Evolutionary conservation across 2,113 vertebrate species (phyloP), one percentile per base, ranked within the genome.

Genomic region (Campylomormyrus numenius): DNA sequence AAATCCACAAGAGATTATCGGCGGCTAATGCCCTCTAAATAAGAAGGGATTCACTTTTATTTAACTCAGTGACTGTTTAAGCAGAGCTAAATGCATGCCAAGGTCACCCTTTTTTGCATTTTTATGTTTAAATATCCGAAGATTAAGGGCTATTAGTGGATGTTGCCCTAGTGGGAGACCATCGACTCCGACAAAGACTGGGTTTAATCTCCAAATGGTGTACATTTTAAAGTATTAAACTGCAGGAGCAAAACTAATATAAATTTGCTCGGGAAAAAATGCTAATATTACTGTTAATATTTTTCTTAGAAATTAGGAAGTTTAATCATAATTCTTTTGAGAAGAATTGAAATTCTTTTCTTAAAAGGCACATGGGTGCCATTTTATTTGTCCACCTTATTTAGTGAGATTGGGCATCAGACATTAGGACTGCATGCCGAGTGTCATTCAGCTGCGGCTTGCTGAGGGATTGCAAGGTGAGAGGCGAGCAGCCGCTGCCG

Each of bases 391-490:
- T 83, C 31, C 17, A 5, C 42, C n/a, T 84, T 24, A n/a, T n/a
- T 85, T 46, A 49, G 83, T 49, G 45, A 15, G 10, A 49, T 31
- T 50, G 45, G 19, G n/a, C 45, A n/a, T 15, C 2, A 10, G 24
- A 89, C n/a, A 53, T 92, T 84, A 46, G 6, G 42, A 50, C 11
- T 91, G 92, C 89, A 88, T 86, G 92, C 84, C 90, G 90, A 92
- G 91, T 91, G 91, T 94, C 93, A 93, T 93, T 39, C 89, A 94
- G 94, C 93, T 93, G 94, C 94, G 95, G n/a, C 92, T 94, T 96
- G 95, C 95, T 95, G 93, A 94, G 92, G 93, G 93, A 94, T 95
- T 95, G 95, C 94, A 96, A 94, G 94, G 95, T 94, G 94, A 95
- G 93, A 93, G 92, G 88, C 93, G 94, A 95, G 94, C 94, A 95